Conservation (phyloP, 2,113 vertebrate genomes). For the Sander lucioperca region DNA sequence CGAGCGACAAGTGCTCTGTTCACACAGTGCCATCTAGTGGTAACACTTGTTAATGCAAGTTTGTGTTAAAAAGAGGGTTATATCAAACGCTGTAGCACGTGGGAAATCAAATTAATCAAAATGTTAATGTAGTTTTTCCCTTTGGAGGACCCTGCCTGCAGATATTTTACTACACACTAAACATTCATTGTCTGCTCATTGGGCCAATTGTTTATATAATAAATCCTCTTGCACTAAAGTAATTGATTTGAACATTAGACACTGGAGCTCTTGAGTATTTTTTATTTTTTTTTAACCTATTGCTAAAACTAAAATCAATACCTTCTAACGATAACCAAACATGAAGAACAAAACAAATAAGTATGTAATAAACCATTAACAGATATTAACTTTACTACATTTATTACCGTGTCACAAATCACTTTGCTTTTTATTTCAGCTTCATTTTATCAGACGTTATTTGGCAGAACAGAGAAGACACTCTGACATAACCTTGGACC, state of each 20-base stretch:
- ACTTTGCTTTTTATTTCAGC: slow-evolving; percentile 75
- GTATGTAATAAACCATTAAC: background rate
- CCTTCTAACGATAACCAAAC: background rate
- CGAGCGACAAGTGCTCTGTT: background rate
- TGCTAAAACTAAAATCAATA: background rate
- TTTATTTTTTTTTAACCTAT: background rate
- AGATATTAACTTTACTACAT: background rate
- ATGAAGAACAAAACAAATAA: background rate
- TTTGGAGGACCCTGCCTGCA: background rate
- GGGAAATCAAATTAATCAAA: background rate
- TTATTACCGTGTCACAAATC: background rate
- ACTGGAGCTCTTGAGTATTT: background rate
- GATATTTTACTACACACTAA: background rate
- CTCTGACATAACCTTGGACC: slow-evolving; percentile 61
- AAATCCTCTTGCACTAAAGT: background rate
- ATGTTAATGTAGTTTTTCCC: background rate
- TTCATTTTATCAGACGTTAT: slow-evolving; percentile 91
- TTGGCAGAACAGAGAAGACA: slow-evolving; percentile 80
- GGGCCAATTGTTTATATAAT: background rate
- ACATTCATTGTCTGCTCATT: background rate
- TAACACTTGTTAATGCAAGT: background rate
- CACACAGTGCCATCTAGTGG: slow-evolving; percentile 66
- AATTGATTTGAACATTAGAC: background rate
- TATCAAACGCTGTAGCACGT: background rate
- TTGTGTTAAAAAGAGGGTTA: background rate